Evolutionary conservation across 2,888 invertebrate species (phyloP), one percentile per base, ranked within the genome.

Genomic region (Cremastinae sp.): DNA sequence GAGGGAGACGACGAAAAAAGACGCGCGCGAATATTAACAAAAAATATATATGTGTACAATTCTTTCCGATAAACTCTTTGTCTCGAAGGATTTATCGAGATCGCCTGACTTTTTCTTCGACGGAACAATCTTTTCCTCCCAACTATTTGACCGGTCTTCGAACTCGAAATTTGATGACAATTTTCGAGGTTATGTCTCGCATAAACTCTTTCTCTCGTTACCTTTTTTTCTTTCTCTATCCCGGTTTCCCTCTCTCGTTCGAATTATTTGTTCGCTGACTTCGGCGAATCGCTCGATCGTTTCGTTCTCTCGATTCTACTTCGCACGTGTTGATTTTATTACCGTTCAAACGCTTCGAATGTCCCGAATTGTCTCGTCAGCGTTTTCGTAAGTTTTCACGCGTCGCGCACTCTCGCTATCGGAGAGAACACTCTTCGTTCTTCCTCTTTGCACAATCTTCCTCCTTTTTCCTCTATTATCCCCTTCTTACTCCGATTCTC

Each of bases 11-110:
- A 37, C 35, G 35, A 14, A 9, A 20, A 16, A 18, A 14, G 58
- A 41, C 39, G 58, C 61, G 28, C 61, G 45, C 58, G 61, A 51
- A 7, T 58, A 18, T 58, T 37, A 16, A 28, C 8, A 41, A 16
- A 49, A 49, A 37, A 49, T 47, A 8, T 37, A 20, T 0, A 10
- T 20, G 20, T 64, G 49, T n/a, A 39, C 28, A 64, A 64, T 12
- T 16, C 55, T 45, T 61, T 35, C 45, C 12, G 10, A 35, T 35
- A 16, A 35, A 7, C 37, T 12, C 14, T 28, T 43, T 41, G 41
- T n/a, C n/a, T n/a, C n/a, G n/a, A n/a, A n/a, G n/a, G n/a, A n/a
- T n/a, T n/a, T n/a, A n/a, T n/a, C n/a, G n/a, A n/a, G n/a, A n/a
- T n/a, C n/a, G n/a, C n/a, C n/a, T n/a, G n/a, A n/a, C n/a, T n/a